Evolutionary conservation across 2,113 vertebrate genomes (phyloP).

Genomic region (Circaetus cinerascens): DNA sequence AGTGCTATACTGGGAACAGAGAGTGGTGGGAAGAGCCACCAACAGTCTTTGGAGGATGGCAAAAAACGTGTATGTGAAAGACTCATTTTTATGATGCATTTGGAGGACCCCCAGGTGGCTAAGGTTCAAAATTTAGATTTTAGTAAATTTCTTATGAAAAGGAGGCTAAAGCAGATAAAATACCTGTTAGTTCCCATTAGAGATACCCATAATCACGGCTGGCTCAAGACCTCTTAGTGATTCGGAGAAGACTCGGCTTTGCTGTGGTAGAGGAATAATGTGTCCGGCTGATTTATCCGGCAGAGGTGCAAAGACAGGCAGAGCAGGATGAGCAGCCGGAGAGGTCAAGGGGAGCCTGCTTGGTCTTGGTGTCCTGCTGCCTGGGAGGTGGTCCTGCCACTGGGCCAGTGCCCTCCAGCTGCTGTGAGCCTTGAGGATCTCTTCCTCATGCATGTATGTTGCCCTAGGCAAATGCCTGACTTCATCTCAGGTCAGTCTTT

Average conservation of each 20-base stretch:
- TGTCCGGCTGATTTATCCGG: background rate
- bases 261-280: background rate
- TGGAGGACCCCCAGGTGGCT: background rate
- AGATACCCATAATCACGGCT: background rate
- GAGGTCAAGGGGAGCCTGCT: background rate
- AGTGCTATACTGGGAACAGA: background rate
- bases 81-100: background rate
- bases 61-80: background rate
- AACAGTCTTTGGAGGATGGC: background rate
- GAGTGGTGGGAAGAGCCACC: background rate
- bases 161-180: background rate
- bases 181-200: background rate
- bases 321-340: background rate
- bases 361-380: background rate
- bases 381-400: background rate
- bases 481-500: background rate
- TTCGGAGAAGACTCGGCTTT: background rate
- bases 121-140: background rate
- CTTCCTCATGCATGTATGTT: accelerated
- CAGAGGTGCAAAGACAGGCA: background rate
- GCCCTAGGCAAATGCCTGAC: background rate
- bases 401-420: accelerated
- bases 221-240: background rate
- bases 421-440: background rate
- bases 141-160: background rate